Percentiles rank a stretch among this genome's conserved stretches.
Evolutionary conservation across 1,140 invertebrate species (phyloP).

Genomic region (Megalonaias nervosa): DNA sequence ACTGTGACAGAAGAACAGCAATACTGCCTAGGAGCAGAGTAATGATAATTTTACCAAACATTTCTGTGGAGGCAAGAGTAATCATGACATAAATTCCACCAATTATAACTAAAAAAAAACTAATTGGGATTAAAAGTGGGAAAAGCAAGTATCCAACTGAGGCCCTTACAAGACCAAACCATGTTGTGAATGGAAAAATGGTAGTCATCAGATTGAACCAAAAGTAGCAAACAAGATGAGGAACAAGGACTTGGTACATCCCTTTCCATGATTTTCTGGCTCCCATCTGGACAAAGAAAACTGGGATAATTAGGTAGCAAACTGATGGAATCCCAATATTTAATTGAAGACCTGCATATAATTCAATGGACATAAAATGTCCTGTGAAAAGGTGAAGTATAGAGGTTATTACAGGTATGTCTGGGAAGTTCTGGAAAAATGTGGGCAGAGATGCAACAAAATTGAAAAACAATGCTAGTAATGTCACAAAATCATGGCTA

Average conservation of each 20-base stretch:
- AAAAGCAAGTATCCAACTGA: slow-evolving; percentile 75
- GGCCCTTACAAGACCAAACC: slow-evolving; percentile 83
- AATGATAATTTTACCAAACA: slow-evolving; percentile 60
- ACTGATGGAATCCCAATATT: slow-evolving; percentile 77
- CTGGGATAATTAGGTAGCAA: slow-evolving; percentile 83
- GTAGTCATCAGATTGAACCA: slow-evolving; percentile 82
- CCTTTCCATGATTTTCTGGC: slow-evolving; percentile 83
- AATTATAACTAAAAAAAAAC: slow-evolving; percentile 40
- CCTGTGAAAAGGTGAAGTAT: slow-evolving; percentile 46
- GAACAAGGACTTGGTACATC: slow-evolving; percentile 83
- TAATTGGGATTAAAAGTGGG: slow-evolving; percentile 57
- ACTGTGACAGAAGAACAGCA: slow-evolving; percentile 57
- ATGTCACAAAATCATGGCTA: slow-evolving; percentile 80
- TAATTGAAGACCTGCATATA: slow-evolving; percentile 50
- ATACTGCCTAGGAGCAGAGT: slow-evolving; percentile 52
- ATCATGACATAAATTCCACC: slow-evolving; percentile 42
- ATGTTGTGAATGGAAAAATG: slow-evolving; percentile 76
- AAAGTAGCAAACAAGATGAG: slow-evolving; percentile 87
- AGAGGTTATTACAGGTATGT: slow-evolving; percentile 48
- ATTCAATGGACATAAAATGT: slow-evolving; percentile 51
- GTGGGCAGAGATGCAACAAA: slow-evolving; percentile 86
- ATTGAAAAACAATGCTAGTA: slow-evolving; percentile 85
- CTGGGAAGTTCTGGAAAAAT: slow-evolving; percentile 79
- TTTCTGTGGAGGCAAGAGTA: slow-evolving; percentile 48
- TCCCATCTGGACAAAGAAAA: slow-evolving; percentile 82